Conservation (phyloP, 2,888 invertebrate species). For the Mesorhabditis belari region DNA sequence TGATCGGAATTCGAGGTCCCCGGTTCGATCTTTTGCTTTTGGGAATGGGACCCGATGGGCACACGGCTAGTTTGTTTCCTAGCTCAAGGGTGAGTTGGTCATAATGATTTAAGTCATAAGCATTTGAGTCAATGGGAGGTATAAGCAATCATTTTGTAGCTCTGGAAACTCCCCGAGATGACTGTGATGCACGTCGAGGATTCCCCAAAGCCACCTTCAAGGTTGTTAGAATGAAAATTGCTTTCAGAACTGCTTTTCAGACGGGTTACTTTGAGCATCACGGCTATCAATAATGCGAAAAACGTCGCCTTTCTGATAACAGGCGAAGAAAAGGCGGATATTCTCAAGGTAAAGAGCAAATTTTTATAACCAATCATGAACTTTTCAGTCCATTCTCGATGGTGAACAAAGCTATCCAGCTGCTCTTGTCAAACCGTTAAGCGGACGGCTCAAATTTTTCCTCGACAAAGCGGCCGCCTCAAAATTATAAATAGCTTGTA, state of each 20-base stretch:
- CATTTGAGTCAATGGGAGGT: no score
- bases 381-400: conserved; percentile 8
- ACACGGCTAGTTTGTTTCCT: conserved; percentile 94
- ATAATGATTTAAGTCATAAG: no score
- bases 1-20: conserved; percentile 57
- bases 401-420: conserved; percentile 13
- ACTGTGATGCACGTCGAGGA: conserved; percentile 77
- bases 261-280: not conserved
- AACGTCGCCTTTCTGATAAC: conserved; percentile 76
- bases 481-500: conserved; percentile 5
- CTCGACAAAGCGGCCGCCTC: conserved; percentile 18
- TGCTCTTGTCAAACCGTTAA: conserved; percentile 15
- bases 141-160: not conserved
- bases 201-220: conserved; percentile 90
- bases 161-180: not conserved
- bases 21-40: conserved; percentile 79
- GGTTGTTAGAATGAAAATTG: conserved; percentile 49
- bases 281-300: conserved; percentile 71
- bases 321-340: conserved; percentile 79
- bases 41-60: conserved; percentile 89
- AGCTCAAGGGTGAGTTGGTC: conserved; percentile 58
- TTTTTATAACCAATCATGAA: not conserved
- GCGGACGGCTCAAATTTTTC: conserved; percentile 15
- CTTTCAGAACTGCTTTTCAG: not conserved
- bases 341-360: conserved; percentile 66